phyloP scores from a whole-genome alignment of 2,888 invertebrate species.

The Mythimna loreyi region DNA sequence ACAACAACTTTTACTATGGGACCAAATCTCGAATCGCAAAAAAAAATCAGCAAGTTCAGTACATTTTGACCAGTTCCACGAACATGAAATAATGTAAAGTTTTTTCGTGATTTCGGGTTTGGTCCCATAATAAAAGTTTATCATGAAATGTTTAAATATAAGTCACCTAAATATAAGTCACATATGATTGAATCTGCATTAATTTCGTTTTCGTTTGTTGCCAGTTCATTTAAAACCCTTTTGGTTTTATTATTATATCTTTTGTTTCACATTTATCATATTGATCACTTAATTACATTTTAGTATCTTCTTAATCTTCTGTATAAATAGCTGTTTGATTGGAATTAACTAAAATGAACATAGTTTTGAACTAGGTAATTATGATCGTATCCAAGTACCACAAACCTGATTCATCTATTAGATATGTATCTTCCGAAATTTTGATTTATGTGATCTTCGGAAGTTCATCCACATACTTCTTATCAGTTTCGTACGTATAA shows the following conservation, averaged over 20 bases:
- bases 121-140: too few species aligned
- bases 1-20: too few species aligned
- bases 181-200: neutral
- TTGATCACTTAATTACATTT: neutral
- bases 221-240: neutral
- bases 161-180: too few species aligned
- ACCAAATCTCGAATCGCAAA: too few species aligned
- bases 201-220: neutral
- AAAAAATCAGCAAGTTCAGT: too few species aligned
- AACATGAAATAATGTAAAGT: too few species aligned
- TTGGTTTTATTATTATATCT: neutral
- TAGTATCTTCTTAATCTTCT: neutral
- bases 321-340: neutral
- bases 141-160: too few species aligned
- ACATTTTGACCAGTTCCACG: too few species aligned
- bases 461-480: constrained; percentile 36
- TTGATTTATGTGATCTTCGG: constrained; percentile 27
- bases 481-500: constrained; percentile 31
- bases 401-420: constrained; percentile 23
- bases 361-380: neutral
- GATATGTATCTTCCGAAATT: constrained; percentile 19
- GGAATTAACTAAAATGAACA: neutral
- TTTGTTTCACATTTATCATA: neutral
- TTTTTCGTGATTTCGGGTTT: too few species aligned
- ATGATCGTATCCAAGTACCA: constrained; percentile 3